phyloP scores from a whole-genome alignment of 2,113 vertebrate genomes.

The Cheilinus undulatus region DNA sequence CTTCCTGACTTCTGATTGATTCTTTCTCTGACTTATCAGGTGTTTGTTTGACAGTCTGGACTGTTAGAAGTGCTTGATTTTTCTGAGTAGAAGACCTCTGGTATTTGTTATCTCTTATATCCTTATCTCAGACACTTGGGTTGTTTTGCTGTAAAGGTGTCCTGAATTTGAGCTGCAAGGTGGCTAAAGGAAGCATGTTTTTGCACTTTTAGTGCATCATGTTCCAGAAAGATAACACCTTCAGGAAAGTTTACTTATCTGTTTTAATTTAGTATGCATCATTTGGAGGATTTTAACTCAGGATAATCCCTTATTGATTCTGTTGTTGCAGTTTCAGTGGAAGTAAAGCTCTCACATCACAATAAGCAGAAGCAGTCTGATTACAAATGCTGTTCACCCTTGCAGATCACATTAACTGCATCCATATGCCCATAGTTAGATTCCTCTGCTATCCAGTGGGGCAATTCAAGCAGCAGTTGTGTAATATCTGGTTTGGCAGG shows the following conservation, averaged over 20 bases:
- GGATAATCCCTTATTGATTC: background rate
- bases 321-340: background rate
- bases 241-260: background rate
- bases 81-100: background rate
- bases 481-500: slow-evolving; percentile 48
- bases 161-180: background rate
- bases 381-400: slow-evolving; percentile 10
- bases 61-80: slow-evolving; percentile 3
- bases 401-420: slow-evolving; percentile 49
- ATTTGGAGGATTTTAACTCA: too few species aligned
- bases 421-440: slow-evolving; percentile 55
- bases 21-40: slow-evolving; percentile 18
- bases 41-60: slow-evolving; percentile 14
- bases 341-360: background rate
- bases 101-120: slow-evolving; percentile 19
- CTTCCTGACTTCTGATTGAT: slow-evolving; percentile 16
- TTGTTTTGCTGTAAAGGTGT: slow-evolving; percentile 1
- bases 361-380: background rate
- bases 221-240: background rate
- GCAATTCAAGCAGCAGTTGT: slow-evolving; percentile 52
- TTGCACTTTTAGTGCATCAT: background rate
- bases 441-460: slow-evolving; percentile 25
- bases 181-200: background rate
- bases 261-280: too few species aligned
- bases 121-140: background rate